A percentile compares a stretch with the other conserved stretches of the same genome.
phyloP scores from a whole-genome alignment of 1,140 invertebrate genomes.

The Lepidotrigona ventralis region DNA sequence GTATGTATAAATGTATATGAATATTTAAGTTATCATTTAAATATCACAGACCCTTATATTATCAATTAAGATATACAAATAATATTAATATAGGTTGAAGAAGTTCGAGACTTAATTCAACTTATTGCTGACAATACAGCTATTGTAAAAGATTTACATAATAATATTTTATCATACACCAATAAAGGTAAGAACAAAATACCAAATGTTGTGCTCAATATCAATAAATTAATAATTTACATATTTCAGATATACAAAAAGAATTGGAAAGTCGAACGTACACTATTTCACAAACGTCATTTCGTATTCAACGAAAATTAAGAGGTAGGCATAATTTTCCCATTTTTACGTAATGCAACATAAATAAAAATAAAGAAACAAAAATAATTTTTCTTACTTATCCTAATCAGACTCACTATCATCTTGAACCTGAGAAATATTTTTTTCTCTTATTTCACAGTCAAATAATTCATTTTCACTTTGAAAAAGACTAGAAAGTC shows the following conservation, averaged over 20 bases:
- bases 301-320: constrained; percentile 71
- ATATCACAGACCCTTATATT: constrained; percentile 46
- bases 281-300: constrained; percentile 73
- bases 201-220: constrained; percentile 11
- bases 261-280: constrained; percentile 79
- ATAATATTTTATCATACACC: constrained; percentile 81
- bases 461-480: not conserved
- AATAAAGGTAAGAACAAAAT: constrained; percentile 77
- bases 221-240: constrained; percentile 15
- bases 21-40: constrained; percentile 20
- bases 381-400: constrained; percentile 25
- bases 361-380: constrained; percentile 31
- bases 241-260: constrained; percentile 80
- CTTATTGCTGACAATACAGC: constrained; percentile 79
- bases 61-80: constrained; percentile 21
- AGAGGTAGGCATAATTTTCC: constrained; percentile 68
- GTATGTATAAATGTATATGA: constrained; percentile 53
- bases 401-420: constrained; percentile 46
- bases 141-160: constrained; percentile 81
- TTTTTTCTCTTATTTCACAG: not conserved
- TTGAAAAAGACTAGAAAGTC: not conserved
- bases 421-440: constrained; percentile 10
- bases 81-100: constrained; percentile 76
- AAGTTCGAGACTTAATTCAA: constrained; percentile 79
- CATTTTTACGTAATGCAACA: constrained; percentile 3